Evolutionary conservation across 30 jellyfish, hydroid and myxozoan genomes (phyloP).

Genomic region (Turritopsis dohrnii): DNA sequence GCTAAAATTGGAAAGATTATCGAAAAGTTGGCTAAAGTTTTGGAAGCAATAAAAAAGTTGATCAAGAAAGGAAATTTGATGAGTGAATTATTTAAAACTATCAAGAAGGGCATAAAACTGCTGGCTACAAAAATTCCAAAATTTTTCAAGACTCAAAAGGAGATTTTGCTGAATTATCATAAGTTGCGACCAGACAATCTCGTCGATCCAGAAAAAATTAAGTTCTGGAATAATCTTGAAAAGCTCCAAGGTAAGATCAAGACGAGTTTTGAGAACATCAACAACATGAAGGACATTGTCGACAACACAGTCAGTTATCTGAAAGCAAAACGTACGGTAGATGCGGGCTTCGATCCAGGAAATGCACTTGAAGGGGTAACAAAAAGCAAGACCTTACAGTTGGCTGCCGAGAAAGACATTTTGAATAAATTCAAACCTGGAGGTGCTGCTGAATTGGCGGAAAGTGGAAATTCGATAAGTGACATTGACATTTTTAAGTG

Average conservation of each 20-base stretch:
- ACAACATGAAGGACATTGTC: conserved; percentile 11
- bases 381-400: neutral
- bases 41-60: conserved; percentile 14
- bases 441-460: neutral
- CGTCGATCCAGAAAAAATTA: neutral
- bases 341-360: conserved; percentile 19
- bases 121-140: conserved; percentile 12
- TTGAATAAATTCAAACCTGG: neutral
- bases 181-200: neutral
- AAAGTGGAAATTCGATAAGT: conserved; percentile 9
- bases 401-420: conserved; percentile 20
- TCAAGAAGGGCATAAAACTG: conserved; percentile 3
- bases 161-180: neutral
- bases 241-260: neutral
- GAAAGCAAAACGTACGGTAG: conserved; percentile 14
- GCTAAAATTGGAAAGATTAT: neutral
- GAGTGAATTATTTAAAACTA: neutral
- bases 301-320: conserved; percentile 9
- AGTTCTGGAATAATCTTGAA: neutral
- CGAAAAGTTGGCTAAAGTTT: conserved; percentile 19
- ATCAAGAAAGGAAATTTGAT: conserved; percentile 12
- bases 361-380: neutral
- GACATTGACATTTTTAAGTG: conserved; percentile 26
- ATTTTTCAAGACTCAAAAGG: neutral
- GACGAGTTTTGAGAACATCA: neutral